Base-by-base conservation (phyloP, 2,113 vertebrate species). In the Misgurnus mizolepis region DNA sequence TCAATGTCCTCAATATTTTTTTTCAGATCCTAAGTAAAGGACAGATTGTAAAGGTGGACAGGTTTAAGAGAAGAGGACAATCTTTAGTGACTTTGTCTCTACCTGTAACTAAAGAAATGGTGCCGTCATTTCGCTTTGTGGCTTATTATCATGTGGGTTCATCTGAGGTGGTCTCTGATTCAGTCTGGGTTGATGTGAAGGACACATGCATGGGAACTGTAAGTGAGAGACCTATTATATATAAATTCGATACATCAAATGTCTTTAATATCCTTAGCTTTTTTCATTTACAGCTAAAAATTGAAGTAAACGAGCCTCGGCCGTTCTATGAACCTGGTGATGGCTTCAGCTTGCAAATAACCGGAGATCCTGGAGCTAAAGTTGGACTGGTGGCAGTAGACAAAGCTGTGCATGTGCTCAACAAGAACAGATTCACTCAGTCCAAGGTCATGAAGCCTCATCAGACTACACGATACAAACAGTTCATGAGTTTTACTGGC, bases 201-300 rank as follows among this genome's bases (percentile, higher is more conserved):
- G 88, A 91, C 79, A 85, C 78, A 2, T 93, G 92, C 81, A 91
- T 91, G 85, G 90, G 90, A 41, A 88, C 6, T 15, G 92, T 93
- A 53, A 22, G 77, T 47, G 27, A 34, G 27, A 34, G 27, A 34
- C 27, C 27, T 2, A 34, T 34, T 34, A 34, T 34, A 34, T 34
- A 3, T 34, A 34, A 2, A 18, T 91, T 5, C 5, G 14, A 53
- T 5, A 4, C 50, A 14, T 53, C 12, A 4, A 1, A 53, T 53
- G 50, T 58, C 53, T 56, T 15, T 56, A 15, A 34, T 6, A 22
- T 15, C 6, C 6, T 6, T 15, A n/a, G 3, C 53, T 17, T 17
- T 47, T 7, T 47, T 7, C 45, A 2, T 56, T 6, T n/a, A 47
- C 78, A 92, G 89, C 83, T 91, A 45, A 86, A 82, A 3, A 56